Evolutionary conservation across 2,888 invertebrate species (phyloP).

Genomic region (Nysson spinosus): DNA sequence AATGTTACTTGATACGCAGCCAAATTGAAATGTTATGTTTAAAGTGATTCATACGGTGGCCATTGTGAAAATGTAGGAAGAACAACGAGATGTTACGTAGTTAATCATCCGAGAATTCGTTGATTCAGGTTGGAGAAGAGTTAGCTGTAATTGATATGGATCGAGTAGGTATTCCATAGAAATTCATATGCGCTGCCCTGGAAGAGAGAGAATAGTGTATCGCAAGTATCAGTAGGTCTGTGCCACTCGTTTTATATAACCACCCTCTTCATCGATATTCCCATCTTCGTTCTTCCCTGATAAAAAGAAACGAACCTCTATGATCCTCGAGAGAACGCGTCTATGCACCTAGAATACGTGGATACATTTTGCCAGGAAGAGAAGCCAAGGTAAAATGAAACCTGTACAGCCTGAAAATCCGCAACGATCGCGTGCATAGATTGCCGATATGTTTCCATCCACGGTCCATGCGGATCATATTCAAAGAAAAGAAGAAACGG

Average conservation of each 20-base stretch:
- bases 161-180: no score
- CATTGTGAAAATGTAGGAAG: no score
- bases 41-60: no score
- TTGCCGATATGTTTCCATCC: slow-evolving; percentile 30
- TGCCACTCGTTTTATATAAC: slow-evolving; percentile 16
- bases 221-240: slow-evolving; percentile 13
- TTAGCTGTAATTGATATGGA: no score
- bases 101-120: no score
- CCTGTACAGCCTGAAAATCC: slow-evolving; percentile 30
- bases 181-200: no score
- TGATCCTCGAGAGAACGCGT: slow-evolving; percentile 33
- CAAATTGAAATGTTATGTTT: no score
- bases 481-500: no score
- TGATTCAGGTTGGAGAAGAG: no score
- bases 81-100: no score
- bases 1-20: no score
- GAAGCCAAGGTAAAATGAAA: slow-evolving; percentile 24
- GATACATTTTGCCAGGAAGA: slow-evolving; percentile 43
- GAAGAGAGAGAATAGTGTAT: slow-evolving; percentile 42
- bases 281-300: slow-evolving; percentile 23
- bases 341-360: slow-evolving; percentile 5
- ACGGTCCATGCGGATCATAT: no score
- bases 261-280: slow-evolving; percentile 53
- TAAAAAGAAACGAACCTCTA: slow-evolving; percentile 54
- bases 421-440: slow-evolving; percentile 21